Base-by-base conservation (phyloP, 2,888 invertebrate genomes). In the Orthosia incerta region DNA sequence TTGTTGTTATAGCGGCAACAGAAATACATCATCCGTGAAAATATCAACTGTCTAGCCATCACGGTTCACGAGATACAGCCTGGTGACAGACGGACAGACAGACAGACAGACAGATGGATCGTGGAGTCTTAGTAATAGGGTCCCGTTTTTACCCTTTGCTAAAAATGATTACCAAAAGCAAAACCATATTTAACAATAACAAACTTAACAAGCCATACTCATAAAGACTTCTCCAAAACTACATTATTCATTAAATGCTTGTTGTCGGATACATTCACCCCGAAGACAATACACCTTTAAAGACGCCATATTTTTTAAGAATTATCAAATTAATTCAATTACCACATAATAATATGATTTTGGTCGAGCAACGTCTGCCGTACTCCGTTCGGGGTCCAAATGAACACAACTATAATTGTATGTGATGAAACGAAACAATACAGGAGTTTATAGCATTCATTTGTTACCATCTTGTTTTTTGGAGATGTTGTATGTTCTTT, bases 301-400 rank as follows among this genome's bases (percentile, higher is more conserved):
- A 74, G 74, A 76, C 61, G 76, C 70, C 67, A 77, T 80, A 85
- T 83, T 85, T 82, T 79, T 76, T 72, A 79, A 79, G 79, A 82
- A 84, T 86, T 84, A 84, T 85, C 72, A 74, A 86, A 85, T 86
- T 86, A 80, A 86, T 86, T 83, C 83, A 83, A 79, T 85, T 79
- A 75, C 68, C 64, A 45, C 72, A 80, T 79, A 83, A 86, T 83
- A 66, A 85, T 79, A 80, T 82, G 77, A 83, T 71, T 84, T 85
- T 80, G 83, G 74, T 50, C 55, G 83, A 45, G 39, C 57, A 70
- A 65, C 67, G 70, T 70, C 74, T 60, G 70, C 63, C 15, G 45
- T 62, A 48, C 66, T 65, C 39, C 66, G 62, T 63, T 73, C 63
- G 31, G 56, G 45, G 46, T 48, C 48, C 59, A 79, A 73, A 83